phyloP scores from a whole-genome alignment of 2,113 vertebrate species.

The Corvus hawaiiensis region DNA sequence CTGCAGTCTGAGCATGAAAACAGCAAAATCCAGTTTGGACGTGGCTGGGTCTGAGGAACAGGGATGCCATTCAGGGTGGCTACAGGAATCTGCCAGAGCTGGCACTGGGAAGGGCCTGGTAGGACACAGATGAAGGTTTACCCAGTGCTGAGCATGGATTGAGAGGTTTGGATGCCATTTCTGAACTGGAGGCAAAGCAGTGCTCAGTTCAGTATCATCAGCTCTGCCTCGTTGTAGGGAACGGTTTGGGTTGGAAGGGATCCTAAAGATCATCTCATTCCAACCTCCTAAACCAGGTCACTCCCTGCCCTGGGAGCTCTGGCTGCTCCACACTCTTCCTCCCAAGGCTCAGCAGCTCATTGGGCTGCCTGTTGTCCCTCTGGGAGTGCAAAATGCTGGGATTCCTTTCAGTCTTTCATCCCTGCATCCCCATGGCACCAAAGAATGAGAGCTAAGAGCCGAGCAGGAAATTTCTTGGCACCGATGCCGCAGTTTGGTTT shows the following conservation, averaged over 20 bases:
- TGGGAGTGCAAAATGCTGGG: not conserved
- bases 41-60: not conserved
- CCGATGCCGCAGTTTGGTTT: fast-evolving
- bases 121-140: not conserved
- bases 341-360: not conserved
- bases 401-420: not conserved
- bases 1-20: not conserved
- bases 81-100: not conserved
- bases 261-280: not conserved
- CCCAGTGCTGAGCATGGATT: not conserved
- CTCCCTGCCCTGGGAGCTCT: not conserved
- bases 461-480: not conserved
- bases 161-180: not conserved
- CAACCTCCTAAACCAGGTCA: not conserved
- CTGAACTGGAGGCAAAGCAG: not conserved
- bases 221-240: not conserved
- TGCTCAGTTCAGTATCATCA: not conserved
- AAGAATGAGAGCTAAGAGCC: not conserved
- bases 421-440: not conserved
- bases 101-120: not conserved
- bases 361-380: not conserved
- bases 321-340: not conserved
- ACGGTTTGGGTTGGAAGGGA: not conserved
- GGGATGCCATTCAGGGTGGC: not conserved
- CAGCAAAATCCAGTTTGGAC: not conserved